phyloP scores from a whole-genome alignment of 2,797 vertebrate genomes.

The Rhynchotus rufescens region DNA sequence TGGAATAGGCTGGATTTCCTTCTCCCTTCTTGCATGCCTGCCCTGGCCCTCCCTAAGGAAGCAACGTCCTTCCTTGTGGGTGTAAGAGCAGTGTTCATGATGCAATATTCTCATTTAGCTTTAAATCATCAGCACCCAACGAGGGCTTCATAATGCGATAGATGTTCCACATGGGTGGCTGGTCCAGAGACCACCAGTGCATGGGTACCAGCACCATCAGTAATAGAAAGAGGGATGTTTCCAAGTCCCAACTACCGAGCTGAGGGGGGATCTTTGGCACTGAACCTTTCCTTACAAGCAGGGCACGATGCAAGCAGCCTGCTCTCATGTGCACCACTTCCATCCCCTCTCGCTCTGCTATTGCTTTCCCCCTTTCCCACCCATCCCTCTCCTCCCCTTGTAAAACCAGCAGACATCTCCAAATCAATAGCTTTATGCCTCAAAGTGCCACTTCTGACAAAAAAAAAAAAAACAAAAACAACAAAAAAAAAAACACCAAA shows the following conservation, averaged over 20 bases:
- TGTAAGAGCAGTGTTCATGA: not conserved
- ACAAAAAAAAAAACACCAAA: not conserved
- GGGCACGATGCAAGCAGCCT: not conserved
- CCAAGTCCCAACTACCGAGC: accelerated
- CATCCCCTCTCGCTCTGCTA: not conserved
- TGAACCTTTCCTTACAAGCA: not conserved
- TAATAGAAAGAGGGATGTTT: not conserved
- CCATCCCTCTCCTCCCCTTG: not conserved
- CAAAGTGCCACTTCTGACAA: not conserved
- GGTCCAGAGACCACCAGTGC: accelerated
- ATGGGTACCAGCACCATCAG: not conserved
- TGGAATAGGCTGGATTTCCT: accelerated
- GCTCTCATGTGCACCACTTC: not conserved
- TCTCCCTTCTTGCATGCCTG: not conserved
- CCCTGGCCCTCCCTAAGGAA: not conserved
- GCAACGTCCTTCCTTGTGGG: not conserved
- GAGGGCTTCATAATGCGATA: not conserved
- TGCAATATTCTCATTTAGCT: not conserved
- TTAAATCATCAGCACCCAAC: not conserved
- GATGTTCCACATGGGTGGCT: accelerated
- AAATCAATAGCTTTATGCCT: not conserved
- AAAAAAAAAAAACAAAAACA: not conserved
- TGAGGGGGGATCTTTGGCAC: not conserved
- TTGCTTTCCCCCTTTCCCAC: not conserved
- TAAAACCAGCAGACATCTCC: not conserved